Evolutionary conservation across 2,888 invertebrate species (phyloP), one percentile per base, ranked within the genome.

Genomic region (Pilophorus perplexus): DNA sequence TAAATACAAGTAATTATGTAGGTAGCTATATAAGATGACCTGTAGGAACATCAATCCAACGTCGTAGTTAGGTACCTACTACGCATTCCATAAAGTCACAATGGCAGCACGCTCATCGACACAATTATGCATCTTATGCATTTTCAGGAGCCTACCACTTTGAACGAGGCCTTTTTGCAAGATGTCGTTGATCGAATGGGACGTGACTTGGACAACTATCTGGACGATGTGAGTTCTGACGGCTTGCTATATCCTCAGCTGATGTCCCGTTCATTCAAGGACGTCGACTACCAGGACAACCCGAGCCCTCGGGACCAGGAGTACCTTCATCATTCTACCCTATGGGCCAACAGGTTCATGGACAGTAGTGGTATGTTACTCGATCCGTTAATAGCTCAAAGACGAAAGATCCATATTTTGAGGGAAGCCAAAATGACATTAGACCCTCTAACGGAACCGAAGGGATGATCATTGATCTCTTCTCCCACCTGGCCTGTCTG

Each of bases 291-390:
- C 18, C 77, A 88, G 20, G 82, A 86, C 28, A 86, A 85, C 78
- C 90, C 90, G 3, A 81, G 91, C 69, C 55, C 57, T 10, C 83
- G 94, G 23, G 93, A 93, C 77, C 90, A 90, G 74, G 93, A 94
- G 75, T 93, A 88, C 75, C 75, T 93, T 73, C 89, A 89, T 75
- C 93, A 93, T 77, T 33, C 83, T 73, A 83, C 86, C 3, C 78
- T 88, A 14, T 86, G 86, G 84, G 87, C 88, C 2, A 89, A 88
- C 75, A 89, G 90, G 74, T 86, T 85, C 74, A 80, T 87, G 57
- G 84, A 85, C 37, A 73, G 55, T 55, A 3, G 20, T n/a, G n/a
- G n/a, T n/a, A n/a, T n/a, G n/a, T n/a, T n/a, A n/a, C n/a, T n/a
- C 12, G 8, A 33, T 33, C 33, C 8, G 8, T 12, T 12, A 33